Conservation (phyloP, 2,113 vertebrate species). For the Agapornis roseicollis region DNA sequence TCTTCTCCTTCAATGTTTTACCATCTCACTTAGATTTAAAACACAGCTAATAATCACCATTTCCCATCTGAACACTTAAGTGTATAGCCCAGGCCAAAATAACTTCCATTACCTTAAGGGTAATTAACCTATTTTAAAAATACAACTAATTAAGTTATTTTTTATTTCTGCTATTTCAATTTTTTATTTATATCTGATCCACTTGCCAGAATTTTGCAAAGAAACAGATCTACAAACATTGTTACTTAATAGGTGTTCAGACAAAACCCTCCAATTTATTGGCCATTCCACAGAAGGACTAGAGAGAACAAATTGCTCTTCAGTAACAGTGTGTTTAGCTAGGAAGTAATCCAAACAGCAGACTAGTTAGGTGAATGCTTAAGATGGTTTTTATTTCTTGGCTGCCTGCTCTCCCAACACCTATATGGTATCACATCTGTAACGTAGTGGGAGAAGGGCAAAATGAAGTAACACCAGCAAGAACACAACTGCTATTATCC, state of each 20-base stretch:
- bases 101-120: background rate
- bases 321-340: background rate
- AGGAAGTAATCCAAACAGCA: background rate
- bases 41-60: background rate
- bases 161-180: background rate
- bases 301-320: background rate
- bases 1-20: background rate
- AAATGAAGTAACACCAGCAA: slow-evolving; percentile 4
- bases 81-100: background rate
- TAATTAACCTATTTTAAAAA: background rate
- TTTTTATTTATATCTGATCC: background rate
- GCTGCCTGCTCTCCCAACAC: background rate
- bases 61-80: background rate
- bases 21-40: background rate
- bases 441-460: background rate
- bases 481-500: background rate
- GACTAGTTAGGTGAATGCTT: background rate
- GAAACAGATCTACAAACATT: background rate
- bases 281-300: background rate
- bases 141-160: background rate
- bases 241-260: background rate
- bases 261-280: background rate
- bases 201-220: background rate
- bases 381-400: slow-evolving; percentile 15
- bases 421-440: background rate